Conservation (phyloP, 2,888 invertebrate genomes). For the Cerastoderma edule region DNA sequence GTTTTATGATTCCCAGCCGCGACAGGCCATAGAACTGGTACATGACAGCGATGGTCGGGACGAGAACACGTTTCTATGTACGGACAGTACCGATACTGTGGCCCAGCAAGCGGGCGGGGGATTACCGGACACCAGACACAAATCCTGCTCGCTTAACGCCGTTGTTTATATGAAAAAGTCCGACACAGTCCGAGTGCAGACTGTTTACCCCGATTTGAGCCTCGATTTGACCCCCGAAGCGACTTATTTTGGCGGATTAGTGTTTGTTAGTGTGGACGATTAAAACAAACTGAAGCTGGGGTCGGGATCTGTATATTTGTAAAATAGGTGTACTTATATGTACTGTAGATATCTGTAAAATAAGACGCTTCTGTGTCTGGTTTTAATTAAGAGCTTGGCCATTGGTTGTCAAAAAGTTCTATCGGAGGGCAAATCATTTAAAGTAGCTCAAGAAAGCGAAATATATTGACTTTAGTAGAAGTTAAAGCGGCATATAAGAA, state of each 20-base stretch:
- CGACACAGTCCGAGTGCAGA: conserved; percentile 37
- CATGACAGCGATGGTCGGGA: conserved; percentile 35
- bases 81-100: conserved; percentile 34
- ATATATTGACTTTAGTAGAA: too few species aligned
- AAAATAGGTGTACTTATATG: too few species aligned
- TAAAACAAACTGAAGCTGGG: too few species aligned
- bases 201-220: conserved; percentile 38
- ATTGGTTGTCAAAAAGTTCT: too few species aligned
- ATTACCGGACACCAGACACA: conserved; percentile 34
- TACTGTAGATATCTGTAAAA: too few species aligned
- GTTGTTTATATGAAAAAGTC: conserved; percentile 36
- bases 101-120: conserved; percentile 9
- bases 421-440: too few species aligned
- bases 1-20: conserved; percentile 45
- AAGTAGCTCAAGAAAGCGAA: too few species aligned
- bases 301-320: too few species aligned
- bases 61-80: conserved; percentile 38
- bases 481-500: too few species aligned
- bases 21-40: conserved; percentile 45
- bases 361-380: too few species aligned
- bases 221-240: conserved; percentile 49
- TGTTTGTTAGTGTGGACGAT: conserved; percentile 21
- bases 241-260: conserved; percentile 50
- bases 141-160: conserved; percentile 46
- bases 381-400: too few species aligned